Conservation (phyloP, 2,888 invertebrate species). For the Ornithoptera alexandrae region DNA sequence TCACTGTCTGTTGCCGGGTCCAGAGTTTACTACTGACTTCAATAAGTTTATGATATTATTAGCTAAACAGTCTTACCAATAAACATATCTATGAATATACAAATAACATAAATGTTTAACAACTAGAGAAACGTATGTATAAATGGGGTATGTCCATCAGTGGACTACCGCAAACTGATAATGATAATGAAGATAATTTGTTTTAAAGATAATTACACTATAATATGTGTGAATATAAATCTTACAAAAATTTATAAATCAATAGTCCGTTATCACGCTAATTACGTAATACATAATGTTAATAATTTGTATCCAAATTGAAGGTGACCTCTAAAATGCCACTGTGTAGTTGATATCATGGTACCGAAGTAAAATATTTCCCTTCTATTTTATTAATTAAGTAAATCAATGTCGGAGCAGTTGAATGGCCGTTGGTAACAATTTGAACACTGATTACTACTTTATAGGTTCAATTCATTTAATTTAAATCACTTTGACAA, state of each 20-base stretch:
- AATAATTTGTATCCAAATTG: constrained; percentile 14
- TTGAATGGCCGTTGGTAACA: constrained; percentile 7
- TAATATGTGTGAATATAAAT: no score
- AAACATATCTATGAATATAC: background rate
- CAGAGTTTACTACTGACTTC: background rate
- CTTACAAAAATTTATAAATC: background rate
- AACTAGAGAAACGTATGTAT: background rate
- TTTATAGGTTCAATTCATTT: constrained; percentile 1
- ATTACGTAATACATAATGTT: constrained; percentile 14
- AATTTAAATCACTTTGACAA: constrained; percentile 1
- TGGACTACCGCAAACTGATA: no score
- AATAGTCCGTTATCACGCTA: background rate
- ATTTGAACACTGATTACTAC: constrained; percentile 11
- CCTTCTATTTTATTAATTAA: constrained; percentile 8
- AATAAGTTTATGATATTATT: background rate
- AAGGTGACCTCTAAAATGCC: constrained; percentile 23
- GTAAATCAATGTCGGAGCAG: background rate
- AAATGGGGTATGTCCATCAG: no score
- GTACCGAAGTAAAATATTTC: constrained; percentile 2
- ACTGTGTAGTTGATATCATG: constrained; percentile 11
- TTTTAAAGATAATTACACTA: no score
- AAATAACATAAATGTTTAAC: background rate
- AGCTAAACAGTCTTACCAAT: background rate
- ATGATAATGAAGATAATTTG: no score
- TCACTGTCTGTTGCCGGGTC: constrained; percentile 16